These are phyloP conservation scores for Microplitis deprimator DNA, from an alignment of 2,888 invertebrate species.

Conservation along the genomic window DNA sequence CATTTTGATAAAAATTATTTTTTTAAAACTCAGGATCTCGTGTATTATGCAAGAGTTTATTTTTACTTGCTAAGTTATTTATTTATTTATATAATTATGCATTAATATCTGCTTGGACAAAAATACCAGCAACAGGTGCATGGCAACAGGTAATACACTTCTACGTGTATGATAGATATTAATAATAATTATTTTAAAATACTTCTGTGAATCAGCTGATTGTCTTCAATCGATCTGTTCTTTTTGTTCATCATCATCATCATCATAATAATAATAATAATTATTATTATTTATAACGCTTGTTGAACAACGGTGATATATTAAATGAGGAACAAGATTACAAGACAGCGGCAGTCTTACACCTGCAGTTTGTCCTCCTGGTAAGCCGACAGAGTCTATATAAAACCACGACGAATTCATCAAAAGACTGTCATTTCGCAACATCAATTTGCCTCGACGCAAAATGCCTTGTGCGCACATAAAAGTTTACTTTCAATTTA, in stretches of 20 bases:
- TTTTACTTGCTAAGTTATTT: neutral
- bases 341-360: neutral
- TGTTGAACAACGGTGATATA: neutral
- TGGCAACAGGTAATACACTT: slow-evolving; percentile 55
- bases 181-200: neutral
- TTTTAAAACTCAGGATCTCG: neutral
- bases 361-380: neutral
- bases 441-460: neutral
- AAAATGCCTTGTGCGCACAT: neutral
- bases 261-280: slow-evolving; percentile 14
- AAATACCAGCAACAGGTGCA: slow-evolving; percentile 55
- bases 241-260: neutral
- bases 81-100: slow-evolving; percentile 10
- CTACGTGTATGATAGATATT: slow-evolving; percentile 32
- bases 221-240: neutral
- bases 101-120: neutral
- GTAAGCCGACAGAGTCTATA: neutral
- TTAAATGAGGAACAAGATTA: neutral
- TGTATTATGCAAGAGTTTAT: neutral
- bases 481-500: neutral
- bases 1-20: neutral
- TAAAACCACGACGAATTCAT: neutral
- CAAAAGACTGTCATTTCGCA: slow-evolving; percentile 1
- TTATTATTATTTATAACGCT: neutral
- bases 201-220: neutral